These are phyloP conservation scores for Cephus pygmeus DNA, from an alignment of 2,888 invertebrate genomes.

Conservation along the genomic window DNA sequence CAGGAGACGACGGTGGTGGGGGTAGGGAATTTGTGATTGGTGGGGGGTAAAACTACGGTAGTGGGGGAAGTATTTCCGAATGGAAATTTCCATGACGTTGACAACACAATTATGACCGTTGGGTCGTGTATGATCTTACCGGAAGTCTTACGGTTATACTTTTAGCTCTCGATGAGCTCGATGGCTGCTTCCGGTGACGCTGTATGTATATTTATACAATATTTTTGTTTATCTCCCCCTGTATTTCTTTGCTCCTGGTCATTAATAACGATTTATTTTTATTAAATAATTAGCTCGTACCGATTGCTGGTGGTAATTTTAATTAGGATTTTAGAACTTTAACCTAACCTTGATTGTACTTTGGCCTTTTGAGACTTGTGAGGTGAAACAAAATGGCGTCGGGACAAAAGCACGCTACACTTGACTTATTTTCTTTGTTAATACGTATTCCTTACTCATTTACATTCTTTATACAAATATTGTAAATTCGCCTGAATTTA, in stretches of 20 bases:
- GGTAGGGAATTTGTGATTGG: constrained; percentile 5
- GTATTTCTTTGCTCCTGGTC: neutral
- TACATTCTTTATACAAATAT: neutral
- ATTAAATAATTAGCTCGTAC: neutral
- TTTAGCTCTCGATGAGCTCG: neutral
- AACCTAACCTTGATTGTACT: neutral
- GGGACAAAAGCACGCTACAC: neutral
- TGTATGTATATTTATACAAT: neutral
- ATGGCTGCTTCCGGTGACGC: neutral
- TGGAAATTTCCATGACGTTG: constrained; percentile 60
- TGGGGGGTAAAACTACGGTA: constrained; percentile 37
- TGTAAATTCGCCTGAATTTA: neutral
- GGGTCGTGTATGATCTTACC: neutral
- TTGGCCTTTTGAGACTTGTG: neutral
- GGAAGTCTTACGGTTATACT: neutral
- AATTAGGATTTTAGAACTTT: neutral
- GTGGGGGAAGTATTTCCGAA: constrained; percentile 46
- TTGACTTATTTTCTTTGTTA: neutral
- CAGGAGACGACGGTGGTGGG: constrained; percentile 5
- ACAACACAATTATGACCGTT: neutral
- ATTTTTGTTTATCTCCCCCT: neutral
- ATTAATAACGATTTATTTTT: neutral
- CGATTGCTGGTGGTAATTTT: neutral
- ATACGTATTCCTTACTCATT: neutral
- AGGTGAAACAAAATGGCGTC: neutral